Conservation (phyloP, 2,888 invertebrate species). For the Doris montereyensis region DNA sequence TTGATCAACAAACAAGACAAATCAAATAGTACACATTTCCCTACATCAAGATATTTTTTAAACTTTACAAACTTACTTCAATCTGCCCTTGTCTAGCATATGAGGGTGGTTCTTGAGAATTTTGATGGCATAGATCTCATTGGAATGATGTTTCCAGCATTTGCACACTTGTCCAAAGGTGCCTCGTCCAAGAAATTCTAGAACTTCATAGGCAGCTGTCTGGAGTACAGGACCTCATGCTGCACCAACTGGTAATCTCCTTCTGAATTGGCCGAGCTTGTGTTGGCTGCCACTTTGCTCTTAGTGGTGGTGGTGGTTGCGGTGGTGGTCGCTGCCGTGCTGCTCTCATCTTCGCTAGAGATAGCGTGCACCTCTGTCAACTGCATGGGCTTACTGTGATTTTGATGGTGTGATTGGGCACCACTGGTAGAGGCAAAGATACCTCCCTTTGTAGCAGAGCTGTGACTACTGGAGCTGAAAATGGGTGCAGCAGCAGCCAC, state of each 20-base stretch:
- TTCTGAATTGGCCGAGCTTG: slow-evolving; percentile 76
- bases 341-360: slow-evolving; percentile 71
- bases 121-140: slow-evolving; percentile 99
- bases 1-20: no score
- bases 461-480: slow-evolving; percentile 35
- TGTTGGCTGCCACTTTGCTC: slow-evolving; percentile 34
- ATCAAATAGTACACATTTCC: no score
- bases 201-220: slow-evolving; percentile 92
- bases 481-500: slow-evolving; percentile 24
- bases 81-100: slow-evolving; percentile 99
- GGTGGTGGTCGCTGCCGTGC: slow-evolving; percentile 50
- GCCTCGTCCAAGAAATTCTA: slow-evolving; percentile 99
- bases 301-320: slow-evolving; percentile 56
- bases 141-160: slow-evolving; percentile 99
- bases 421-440: neutral
- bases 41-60: no score
- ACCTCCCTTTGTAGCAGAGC: slow-evolving; percentile 16
- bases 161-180: slow-evolving; percentile 99
- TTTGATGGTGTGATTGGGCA: slow-evolving; percentile 24
- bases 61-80: slow-evolving; percentile 78
- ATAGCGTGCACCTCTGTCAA: slow-evolving; percentile 66
- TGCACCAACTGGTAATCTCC: slow-evolving; percentile 99
- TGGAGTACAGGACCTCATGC: slow-evolving; percentile 97
- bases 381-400: slow-evolving; percentile 60
- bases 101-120: slow-evolving; percentile 99